These are phyloP conservation scores for Drosophila leonis DNA, from an alignment of 2,888 invertebrate genomes.

Conservation along the genomic window DNA sequence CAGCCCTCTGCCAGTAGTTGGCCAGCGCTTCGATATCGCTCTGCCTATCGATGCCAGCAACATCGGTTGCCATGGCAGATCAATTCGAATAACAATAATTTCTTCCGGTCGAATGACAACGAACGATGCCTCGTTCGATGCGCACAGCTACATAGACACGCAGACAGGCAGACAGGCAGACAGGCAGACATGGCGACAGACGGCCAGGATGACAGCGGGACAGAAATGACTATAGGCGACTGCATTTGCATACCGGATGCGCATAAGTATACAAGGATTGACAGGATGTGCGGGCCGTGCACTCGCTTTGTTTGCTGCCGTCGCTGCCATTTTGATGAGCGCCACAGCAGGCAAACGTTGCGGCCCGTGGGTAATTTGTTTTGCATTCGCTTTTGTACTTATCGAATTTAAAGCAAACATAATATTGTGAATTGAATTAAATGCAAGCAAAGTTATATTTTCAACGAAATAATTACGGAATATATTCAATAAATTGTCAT, in stretches of 20 bases:
- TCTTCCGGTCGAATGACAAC: conserved; percentile 76
- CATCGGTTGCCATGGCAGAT: conserved; percentile 64
- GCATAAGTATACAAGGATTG: conserved; percentile 77
- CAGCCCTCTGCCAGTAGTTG: conserved; percentile 55
- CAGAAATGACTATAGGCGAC: conserved; percentile 47
- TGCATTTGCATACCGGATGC: conserved; percentile 74
- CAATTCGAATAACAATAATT: conserved; percentile 82
- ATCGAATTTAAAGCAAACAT: conserved; percentile 53
- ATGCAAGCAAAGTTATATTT: not conserved
- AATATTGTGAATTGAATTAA: conserved; percentile 16
- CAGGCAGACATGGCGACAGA: conserved; percentile 6
- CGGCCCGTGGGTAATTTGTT: conserved; percentile 42
- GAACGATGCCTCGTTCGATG: conserved; percentile 37
- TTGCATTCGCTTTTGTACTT: conserved; percentile 40
- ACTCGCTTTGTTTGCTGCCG: conserved; percentile 63
- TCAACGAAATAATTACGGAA: not conserved
- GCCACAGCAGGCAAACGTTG: conserved; percentile 1
- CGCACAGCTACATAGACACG: conserved; percentile 45
- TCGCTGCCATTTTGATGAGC: conserved; percentile 33
- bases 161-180: conserved; percentile 2
- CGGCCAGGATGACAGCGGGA: conserved; percentile 11
- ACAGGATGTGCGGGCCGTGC: conserved; percentile 78
- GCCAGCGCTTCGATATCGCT: conserved; percentile 58
- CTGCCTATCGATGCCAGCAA: conserved; percentile 49
- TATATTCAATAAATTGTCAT: too few species aligned